Base-by-base conservation (phyloP, 2,888 invertebrate species). In the Torymus texanus region DNA sequence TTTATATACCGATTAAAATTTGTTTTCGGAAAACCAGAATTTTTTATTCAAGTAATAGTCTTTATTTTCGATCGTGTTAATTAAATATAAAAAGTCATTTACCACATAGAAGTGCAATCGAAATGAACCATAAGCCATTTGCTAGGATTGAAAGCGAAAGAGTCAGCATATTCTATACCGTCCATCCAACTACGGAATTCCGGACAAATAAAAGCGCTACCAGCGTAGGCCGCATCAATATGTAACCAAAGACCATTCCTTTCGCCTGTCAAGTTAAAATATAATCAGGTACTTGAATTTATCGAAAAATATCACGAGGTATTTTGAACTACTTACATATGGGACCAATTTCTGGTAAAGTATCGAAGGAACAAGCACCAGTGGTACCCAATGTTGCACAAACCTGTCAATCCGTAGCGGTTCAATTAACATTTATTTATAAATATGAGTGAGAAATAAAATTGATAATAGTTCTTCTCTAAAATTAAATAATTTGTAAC, bases 111-210 rank as follows among this genome's bases (percentile, higher is more conserved):
- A 0, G 99, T 98, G 88, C 99, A 99, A 90, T 99, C 99, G 84
- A 99, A 99, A 91, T 99, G 98, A 11, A 99, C 97, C 97, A 99
- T 97, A 89, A 99, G 91, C 97, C 99, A 99, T 90, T 99, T 99
- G 78, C 98, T 98, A 0, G 99, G 98, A 91, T 99, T 99, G 90
- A 99, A 99, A 2, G 98, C 98, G 83, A 99, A 95, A 0, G 99
- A 99, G 88, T 98, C 95, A 0, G 96, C 98, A 84, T 94, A 92
- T 87, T 98, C 96, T n/a, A 98, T 94, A 5, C 98, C 98, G 80
- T 94, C 93, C 87, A 98, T 90, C 96, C 97, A 97, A 82, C 94
- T 93, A 66, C 98, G 94, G 90, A 94, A 98, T 90, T 99, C 99
- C 0, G 98, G 98, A 88, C 99, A 99, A 63, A 99, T 93, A 88